A percentile compares a stretch with the other conserved stretches of the same genome.
Conservation (phyloP, 2,797 vertebrate species). For the Mormyrops boulengeri region DNA sequence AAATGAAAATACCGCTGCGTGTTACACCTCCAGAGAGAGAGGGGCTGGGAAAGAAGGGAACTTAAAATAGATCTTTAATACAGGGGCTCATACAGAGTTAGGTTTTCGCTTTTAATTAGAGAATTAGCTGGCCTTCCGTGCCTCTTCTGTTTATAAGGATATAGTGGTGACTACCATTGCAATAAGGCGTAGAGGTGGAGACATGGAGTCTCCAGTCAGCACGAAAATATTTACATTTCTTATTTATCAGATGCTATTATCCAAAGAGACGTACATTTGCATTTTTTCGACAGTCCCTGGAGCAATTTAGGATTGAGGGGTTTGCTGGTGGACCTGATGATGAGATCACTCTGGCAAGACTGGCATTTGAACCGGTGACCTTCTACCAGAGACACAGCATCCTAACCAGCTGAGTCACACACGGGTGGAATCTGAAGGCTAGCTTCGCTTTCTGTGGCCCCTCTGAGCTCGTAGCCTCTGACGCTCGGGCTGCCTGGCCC, state of each 20-base stretch:
- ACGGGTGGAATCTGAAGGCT: background rate
- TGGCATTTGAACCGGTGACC: background rate
- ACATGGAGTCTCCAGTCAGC: background rate
- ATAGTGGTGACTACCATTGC: background rate
- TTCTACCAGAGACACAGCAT: background rate
- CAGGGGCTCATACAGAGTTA: background rate
- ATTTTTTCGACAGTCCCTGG: background rate
- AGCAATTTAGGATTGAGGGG: background rate
- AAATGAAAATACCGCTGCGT: background rate
- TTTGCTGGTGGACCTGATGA: background rate
- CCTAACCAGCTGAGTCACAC: background rate
- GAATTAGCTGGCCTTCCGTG: background rate
- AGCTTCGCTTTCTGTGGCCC: background rate
- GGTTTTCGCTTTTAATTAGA: background rate
- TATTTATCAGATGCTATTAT: background rate
- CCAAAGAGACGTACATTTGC: background rate
- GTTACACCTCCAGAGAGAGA: background rate
- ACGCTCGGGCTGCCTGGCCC: background rate
- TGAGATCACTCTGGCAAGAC: background rate
- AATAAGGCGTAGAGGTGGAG: background rate
- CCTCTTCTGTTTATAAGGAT: background rate
- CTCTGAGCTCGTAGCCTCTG: background rate
- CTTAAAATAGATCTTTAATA: background rate
- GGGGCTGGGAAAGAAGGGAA: background rate
- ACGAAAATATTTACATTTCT: background rate